Conservation (phyloP, 2,113 vertebrate genomes). For the Pampusana beccarii region DNA sequence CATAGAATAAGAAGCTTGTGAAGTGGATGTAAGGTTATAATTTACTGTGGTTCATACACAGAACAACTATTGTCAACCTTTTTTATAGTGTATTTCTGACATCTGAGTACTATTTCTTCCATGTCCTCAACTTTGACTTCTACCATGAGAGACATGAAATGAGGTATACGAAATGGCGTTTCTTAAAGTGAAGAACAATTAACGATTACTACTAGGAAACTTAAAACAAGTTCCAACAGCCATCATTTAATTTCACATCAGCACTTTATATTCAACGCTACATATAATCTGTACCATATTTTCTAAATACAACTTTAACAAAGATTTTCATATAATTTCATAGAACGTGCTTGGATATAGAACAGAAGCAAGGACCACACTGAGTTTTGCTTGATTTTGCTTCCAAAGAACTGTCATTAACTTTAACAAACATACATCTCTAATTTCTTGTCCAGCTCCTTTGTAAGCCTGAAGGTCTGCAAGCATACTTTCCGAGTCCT, state of each 20-base stretch:
- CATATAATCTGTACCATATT: neutral
- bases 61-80: neutral
- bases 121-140: neutral
- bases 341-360: neutral
- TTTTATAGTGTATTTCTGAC: neutral
- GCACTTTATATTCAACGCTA: neutral
- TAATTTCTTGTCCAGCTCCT: slow-evolving; percentile 96
- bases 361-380: neutral
- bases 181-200: neutral
- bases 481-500: slow-evolving; percentile 96
- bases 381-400: neutral
- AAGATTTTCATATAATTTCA: neutral
- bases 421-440: slow-evolving; percentile 85
- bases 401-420: neutral
- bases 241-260: neutral
- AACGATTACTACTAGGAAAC: neutral
- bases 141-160: neutral
- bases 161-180: neutral
- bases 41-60: neutral
- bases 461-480: slow-evolving; percentile 94
- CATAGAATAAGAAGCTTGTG: neutral
- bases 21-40: neutral
- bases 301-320: neutral
- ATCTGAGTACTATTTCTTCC: neutral
- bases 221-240: neutral